Percentiles rank a stretch among this genome's conserved stretches.
These are phyloP conservation scores for Platynereis dumerilii DNA, from an alignment of 2,888 invertebrate species.

Conservation along the genomic window DNA sequence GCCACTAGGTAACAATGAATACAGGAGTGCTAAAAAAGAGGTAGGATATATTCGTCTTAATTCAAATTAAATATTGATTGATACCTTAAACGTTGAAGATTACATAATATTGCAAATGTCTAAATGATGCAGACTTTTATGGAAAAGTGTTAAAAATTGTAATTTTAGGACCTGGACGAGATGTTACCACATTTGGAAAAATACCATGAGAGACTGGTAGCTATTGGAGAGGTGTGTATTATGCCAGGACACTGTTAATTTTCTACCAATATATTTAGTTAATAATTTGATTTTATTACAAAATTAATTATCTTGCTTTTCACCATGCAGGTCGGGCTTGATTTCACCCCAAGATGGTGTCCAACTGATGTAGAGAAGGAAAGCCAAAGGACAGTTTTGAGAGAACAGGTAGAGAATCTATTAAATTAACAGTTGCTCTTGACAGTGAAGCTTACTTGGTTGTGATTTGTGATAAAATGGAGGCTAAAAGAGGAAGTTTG, in stretches of 20 bases:
- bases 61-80: not conserved
- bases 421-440: too few relatives aligned
- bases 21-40: constrained; percentile 44
- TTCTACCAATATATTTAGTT: too few relatives aligned
- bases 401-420: constrained; percentile 53
- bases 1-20: constrained; percentile 24
- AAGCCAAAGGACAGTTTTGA: constrained; percentile 58
- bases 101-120: not conserved
- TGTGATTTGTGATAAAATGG: too few relatives aligned
- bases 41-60: constrained; percentile 33
- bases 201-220: constrained; percentile 52
- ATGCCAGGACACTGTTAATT: not conserved
- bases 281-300: too few relatives aligned
- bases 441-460: not conserved
- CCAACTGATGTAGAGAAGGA: constrained; percentile 55
- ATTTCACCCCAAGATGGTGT: constrained; percentile 62
- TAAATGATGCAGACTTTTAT: not conserved
- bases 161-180: constrained; percentile 50
- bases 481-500: not conserved
- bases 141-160: too few relatives aligned
- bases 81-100: not conserved
- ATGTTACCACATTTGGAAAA: constrained; percentile 54
- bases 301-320: too few relatives aligned
- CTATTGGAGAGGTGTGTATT: constrained; percentile 61
- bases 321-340: constrained; percentile 60